Evolutionary conservation across 1,140 invertebrate species (phyloP), one percentile per base, ranked within the genome.

Genomic region (Pomacea maculata): DNA sequence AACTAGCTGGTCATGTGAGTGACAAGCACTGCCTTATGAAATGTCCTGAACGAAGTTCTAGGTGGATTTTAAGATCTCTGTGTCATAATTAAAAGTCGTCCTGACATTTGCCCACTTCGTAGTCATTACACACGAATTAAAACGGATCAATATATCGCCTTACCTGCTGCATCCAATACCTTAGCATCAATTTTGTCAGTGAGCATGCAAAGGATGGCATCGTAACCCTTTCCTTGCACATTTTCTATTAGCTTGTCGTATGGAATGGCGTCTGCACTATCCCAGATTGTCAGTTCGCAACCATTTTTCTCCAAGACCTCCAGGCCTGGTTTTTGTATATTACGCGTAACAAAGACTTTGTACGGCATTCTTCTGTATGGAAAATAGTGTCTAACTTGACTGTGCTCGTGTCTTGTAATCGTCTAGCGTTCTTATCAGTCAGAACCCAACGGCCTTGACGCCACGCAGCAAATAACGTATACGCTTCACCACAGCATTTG

Each of bases 181-280:
- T 96, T 94, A 11, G 93, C 91, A 89, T 98, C 95, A 88, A 98
- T 96, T 90, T 94, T 95, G 87, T 98, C 96, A 10, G 95, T 95
- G 6, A 98, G 89, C 74, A 95, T 92, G 89, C 97, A 98, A 85
- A 94, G 96, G 1, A 98, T 88, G 0, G 93, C 97, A 89, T 96
- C 93, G 52, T 95, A 94, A 75, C 95, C 95, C 72, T 90, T 85
- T 25, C 8, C 70, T 79, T 90, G 85, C 11, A 98, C 92, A 85
- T 94, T 94, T 86, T 94, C 93, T 8, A 97, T 77, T 11, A 98
- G 90, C 82, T 94, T 94, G 55, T 93, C 90, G 75, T 94, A 92
- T 21, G 96, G 94, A 74, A 97, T 94, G 45, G 95, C 86, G n/a
- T 90, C 89, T 63, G 87, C 88, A 55, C 85, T 87, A 64, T 91